Conservation (phyloP, 2,888 invertebrate species). For the Strigamia transsilvanica region DNA sequence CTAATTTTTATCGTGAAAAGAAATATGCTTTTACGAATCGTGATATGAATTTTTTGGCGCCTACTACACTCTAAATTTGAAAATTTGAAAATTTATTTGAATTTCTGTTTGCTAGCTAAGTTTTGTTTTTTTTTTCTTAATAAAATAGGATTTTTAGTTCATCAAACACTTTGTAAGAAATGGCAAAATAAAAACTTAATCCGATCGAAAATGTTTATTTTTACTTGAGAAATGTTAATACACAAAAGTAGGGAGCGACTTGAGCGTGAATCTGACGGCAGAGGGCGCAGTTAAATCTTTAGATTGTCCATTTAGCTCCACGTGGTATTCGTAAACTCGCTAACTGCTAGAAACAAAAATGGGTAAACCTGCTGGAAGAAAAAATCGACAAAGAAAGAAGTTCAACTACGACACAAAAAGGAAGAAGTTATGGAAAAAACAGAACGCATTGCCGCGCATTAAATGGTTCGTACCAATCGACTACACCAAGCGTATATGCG, state of each 20-base stretch:
- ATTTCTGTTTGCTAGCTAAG: too few species aligned
- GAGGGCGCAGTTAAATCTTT: neutral
- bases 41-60: slow-evolving; percentile 49
- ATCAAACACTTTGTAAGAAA: too few species aligned
- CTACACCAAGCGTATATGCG: too few species aligned
- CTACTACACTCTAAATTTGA: neutral
- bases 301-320: neutral
- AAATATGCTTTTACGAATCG: neutral
- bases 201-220: too few species aligned
- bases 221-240: too few species aligned
- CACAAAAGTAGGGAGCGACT: too few species aligned
- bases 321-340: neutral
- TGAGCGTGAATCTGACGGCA: too few species aligned
- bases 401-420: slow-evolving; percentile 33
- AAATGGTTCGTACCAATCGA: slow-evolving; percentile 21
- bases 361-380: slow-evolving; percentile 34
- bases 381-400: slow-evolving; percentile 6
- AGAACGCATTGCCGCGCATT: neutral
- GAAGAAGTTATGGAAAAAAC: slow-evolving; percentile 34
- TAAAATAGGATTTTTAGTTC: too few species aligned
- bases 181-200: too few species aligned
- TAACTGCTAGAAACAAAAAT: neutral
- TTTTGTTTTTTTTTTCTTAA: too few species aligned
- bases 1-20: neutral
- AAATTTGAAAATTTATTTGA: too few species aligned